Evolutionary conservation across 2,113 vertebrate species (phyloP), one percentile per base, ranked within the genome.

Genomic region (Melospiza georgiana): DNA sequence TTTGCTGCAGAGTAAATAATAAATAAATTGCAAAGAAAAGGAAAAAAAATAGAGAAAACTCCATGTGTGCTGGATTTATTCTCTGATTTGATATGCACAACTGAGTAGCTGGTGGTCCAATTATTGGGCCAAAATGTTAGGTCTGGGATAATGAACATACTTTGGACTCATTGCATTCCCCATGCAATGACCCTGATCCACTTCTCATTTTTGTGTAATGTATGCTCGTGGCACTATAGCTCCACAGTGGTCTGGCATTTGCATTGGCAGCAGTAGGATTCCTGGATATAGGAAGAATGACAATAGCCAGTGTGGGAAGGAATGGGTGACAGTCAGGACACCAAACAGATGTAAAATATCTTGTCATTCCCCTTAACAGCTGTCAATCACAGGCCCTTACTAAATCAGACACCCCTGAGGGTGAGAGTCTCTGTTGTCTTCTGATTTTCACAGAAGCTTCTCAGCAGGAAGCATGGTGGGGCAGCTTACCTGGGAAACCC

Each of bases 311-410:
- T 96, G 91, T 92, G 93, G 79, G 92, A 98, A 97, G 97, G 91
- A 98, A 97, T 96, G 96, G 97, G 89, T 97, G 98, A 97, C 87
- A 94, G 96, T 96, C 90, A 97, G 97, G 91, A 96, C 95, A 95
- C 96, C 95, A 98, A 98, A 98, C 97, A 98, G 97, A 98, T 98
- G 98, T 98, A 96, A 98, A 98, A 97, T 98, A 98, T 98, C 98
- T 95, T 98, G 97, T 98, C 97, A 97, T 96, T 97, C 96, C 97
- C 96, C 97, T 97, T 90, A 98, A 94, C 95, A 97, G 97, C 98
- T 98, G 98, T 97, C 98, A 97, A 89, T 98, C 97, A 98, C 96
- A 74, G 37, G 10, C n/a, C 92, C 52, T 95, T 91, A 91, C 96
- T 97, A 97, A 98, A 97, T 95, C 97, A 95, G 97, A 94, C 89